Evolutionary conservation across 37 sponge, comb jelly and placozoan species (phyloP).

Genomic region (Haliclona indistincta): DNA sequence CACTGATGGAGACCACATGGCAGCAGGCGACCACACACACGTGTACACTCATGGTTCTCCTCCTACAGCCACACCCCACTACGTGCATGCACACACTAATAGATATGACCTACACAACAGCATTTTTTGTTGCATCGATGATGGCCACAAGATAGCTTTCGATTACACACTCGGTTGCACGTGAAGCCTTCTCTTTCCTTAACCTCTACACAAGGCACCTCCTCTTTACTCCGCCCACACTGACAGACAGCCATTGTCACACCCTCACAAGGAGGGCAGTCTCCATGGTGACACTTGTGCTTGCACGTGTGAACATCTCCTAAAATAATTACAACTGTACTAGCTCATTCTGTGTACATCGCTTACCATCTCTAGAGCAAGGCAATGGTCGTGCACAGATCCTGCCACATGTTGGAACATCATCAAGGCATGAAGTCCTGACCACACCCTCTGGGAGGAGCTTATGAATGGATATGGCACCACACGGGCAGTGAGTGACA

Average conservation of each 20-base stretch:
- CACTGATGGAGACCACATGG: slow-evolving; percentile 83
- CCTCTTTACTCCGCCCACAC: slow-evolving; percentile 58
- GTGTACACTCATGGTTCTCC: slow-evolving; percentile 57
- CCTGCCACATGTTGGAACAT: slow-evolving; percentile 81
- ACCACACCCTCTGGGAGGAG: slow-evolving; percentile 34
- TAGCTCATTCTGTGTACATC: neutral
- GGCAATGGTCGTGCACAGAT: slow-evolving; percentile 59
- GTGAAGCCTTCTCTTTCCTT: slow-evolving; percentile 17
- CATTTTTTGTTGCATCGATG: slow-evolving; percentile 83
- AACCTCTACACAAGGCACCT: slow-evolving; percentile 38
- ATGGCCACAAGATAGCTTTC: slow-evolving; percentile 83
- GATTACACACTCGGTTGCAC: slow-evolving; percentile 74
- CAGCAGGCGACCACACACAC: slow-evolving; percentile 76
- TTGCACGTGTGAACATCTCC: slow-evolving; percentile 70
- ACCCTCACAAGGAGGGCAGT: slow-evolving; percentile 75
- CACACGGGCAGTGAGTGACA: slow-evolving; percentile 87
- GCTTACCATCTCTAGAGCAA: slow-evolving; percentile 60
- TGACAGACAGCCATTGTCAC: slow-evolving; percentile 49
- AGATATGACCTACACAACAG: slow-evolving; percentile 52
- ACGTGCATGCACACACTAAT: slow-evolving; percentile 6
- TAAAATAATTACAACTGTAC: slow-evolving; percentile 7
- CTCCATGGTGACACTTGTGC: slow-evolving; percentile 72
- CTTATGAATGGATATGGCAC: slow-evolving; percentile 53
- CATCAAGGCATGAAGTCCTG: slow-evolving; percentile 86
- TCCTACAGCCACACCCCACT: slow-evolving; percentile 21